Base-by-base conservation (phyloP, 2,888 invertebrate species). In the Agapostemon virescens region DNA sequence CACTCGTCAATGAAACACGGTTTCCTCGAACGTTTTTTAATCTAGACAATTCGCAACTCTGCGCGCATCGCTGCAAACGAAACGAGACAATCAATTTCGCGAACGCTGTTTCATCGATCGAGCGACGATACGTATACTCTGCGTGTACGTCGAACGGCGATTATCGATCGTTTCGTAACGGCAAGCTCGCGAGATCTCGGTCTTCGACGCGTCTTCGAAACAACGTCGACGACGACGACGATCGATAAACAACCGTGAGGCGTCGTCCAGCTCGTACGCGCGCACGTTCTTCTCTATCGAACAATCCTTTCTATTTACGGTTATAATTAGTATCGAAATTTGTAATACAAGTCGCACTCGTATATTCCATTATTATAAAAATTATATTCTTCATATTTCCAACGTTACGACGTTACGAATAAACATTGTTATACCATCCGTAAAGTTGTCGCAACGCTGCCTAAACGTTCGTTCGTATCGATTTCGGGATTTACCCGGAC, bases 371-470 rank as follows among this genome's bases (percentile, higher is more conserved):
- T 89, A 55, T 55, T 55, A 55, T 55, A 84, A 90, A 92, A 92
- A 91, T 90, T 92, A 91, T 92, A 92, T 92, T 92, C 91, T 92
- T 92, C 90, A 91, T 92, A 92, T 91, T 91, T 92, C 90, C 90
- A 91, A 91, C 90, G 92, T 92, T 92, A 91, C 89, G 90, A 89
- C 90, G 55, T 55, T 55, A 55, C 55, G 89, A 92, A 91, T 91
- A 91, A 91, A 91, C 88, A 90, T 91, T 92, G 91, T 92, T 92
- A 92, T 90, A 92, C 90, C 87, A 89, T 90, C 89, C 58, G 58
- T 61, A 61, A 61, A 61, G 30, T 26, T 55, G 55, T 55, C 23
- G 26, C 55, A 55, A 2, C 23, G 26, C 9, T 20, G 20, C 20
- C 30, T 61, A 33, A 17, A 7, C 17, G 9, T 49, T n/a, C n/a